A percentile compares a stretch with the other conserved stretches of the same genome.
Evolutionary conservation across 2,797 vertebrate genomes (phyloP).

Genomic region (Alosa sapidissima): DNA sequence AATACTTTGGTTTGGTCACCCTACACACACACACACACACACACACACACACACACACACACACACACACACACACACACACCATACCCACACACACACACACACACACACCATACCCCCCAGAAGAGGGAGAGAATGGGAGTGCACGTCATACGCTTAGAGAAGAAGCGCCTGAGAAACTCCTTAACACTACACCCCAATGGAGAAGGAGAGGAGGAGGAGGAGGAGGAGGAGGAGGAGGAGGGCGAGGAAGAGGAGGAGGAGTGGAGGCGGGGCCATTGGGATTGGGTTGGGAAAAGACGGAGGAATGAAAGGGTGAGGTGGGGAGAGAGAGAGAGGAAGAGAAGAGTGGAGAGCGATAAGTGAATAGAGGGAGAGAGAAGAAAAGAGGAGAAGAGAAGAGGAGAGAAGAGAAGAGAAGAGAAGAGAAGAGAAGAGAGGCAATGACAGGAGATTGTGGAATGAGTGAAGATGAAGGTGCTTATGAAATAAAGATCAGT

Average conservation of each 20-base stretch:
- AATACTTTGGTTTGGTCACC: conserved; percentile 10
- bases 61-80: neutral
- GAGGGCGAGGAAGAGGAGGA: conserved; percentile 18
- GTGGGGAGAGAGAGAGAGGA: neutral
- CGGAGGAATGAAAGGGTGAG: neutral
- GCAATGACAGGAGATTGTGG: conserved; percentile 22
- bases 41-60: neutral
- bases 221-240: conserved; percentile 35
- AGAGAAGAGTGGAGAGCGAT: neutral
- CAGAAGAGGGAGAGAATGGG: conserved; percentile 18
- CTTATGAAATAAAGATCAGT: neutral
- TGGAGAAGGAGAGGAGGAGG: conserved; percentile 50
- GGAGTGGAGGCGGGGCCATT: neutral
- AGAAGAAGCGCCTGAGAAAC: conserved; percentile 20
- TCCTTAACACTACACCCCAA: conserved; percentile 43
- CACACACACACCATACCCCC: conserved; percentile 23
- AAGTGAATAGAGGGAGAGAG: neutral
- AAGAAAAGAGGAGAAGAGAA: neutral
- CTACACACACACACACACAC: neutral
- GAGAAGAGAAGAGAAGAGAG: neutral
- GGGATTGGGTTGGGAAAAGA: neutral
- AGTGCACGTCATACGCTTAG: conserved; percentile 5
- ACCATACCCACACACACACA: neutral
- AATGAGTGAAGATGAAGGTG: neutral
- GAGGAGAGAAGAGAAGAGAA: neutral